Conservation (phyloP, 2,888 invertebrate species). For the Xestia rhomboidea region DNA sequence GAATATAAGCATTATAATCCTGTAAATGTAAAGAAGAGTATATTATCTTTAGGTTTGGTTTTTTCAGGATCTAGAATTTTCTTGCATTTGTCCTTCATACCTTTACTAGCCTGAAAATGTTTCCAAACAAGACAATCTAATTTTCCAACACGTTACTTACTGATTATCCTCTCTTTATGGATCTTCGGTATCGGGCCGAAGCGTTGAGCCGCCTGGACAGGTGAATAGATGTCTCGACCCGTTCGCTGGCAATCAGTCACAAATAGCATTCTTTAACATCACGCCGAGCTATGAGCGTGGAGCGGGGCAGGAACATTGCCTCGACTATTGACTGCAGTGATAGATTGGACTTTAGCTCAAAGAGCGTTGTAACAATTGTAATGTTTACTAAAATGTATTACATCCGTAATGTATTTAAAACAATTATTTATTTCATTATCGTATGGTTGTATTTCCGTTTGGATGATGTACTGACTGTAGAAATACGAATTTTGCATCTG, state of each 20-base stretch:
- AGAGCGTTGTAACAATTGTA: background rate
- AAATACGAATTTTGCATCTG: background rate
- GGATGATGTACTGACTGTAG: background rate
- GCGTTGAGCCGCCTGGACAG: constrained; percentile 82
- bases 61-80: background rate
- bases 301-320: constrained; percentile 31
- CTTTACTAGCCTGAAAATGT: background rate
- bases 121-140: background rate
- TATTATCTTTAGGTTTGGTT: background rate
- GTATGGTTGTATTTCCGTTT: background rate
- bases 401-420: background rate
- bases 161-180: constrained; percentile 48
- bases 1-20: too few species aligned
- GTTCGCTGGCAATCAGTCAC: constrained; percentile 79
- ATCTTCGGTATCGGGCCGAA: constrained; percentile 63
- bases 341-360: background rate
- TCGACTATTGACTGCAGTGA: background rate
- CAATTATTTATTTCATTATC: background rate
- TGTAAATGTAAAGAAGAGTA: background rate
- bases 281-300: constrained; percentile 43
- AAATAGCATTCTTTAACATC: constrained; percentile 67
- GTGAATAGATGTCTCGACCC: constrained; percentile 85
- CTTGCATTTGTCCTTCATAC: background rate
- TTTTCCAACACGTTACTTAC: background rate
- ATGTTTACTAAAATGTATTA: background rate